These are phyloP conservation scores for Liodrosophila aerea DNA, from an alignment of 2,888 invertebrate genomes.

Conservation along the genomic window DNA sequence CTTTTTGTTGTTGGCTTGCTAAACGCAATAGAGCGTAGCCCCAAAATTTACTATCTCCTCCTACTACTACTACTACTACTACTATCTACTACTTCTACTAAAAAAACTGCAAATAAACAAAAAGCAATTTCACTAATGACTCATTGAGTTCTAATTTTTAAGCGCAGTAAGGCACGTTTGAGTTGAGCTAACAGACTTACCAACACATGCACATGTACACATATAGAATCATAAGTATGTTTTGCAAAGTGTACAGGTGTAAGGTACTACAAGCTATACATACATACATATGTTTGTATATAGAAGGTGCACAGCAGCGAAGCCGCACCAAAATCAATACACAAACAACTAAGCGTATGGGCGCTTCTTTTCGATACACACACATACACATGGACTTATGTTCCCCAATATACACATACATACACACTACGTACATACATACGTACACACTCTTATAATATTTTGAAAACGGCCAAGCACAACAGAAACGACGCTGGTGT, in stretches of 20 bases:
- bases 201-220: conserved; percentile 7
- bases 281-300: not conserved
- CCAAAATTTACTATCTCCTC: no score
- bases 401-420: conserved; percentile 16
- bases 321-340: conserved; percentile 41
- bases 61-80: not conserved
- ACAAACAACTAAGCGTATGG: not conserved
- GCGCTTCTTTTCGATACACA: not conserved
- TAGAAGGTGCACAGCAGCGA: conserved; percentile 11
- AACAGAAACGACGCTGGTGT: conserved; percentile 16
- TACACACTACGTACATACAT: not conserved
- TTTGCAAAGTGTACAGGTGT: no score
- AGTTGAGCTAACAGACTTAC: conserved; percentile 31
- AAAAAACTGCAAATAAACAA: conserved; percentile 6
- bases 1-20: no score
- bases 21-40: no score
- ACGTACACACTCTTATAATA: conserved; percentile 23
- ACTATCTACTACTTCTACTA: not conserved
- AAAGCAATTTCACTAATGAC: conserved; percentile 38
- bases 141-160: conserved; percentile 32
- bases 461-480: conserved; percentile 41
- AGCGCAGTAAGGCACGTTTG: conserved; percentile 32
- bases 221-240: not conserved
- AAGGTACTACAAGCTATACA: no score
- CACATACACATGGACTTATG: no score